Base-by-base conservation (phyloP, 2,888 invertebrate genomes). In the Tachina lurida region DNA sequence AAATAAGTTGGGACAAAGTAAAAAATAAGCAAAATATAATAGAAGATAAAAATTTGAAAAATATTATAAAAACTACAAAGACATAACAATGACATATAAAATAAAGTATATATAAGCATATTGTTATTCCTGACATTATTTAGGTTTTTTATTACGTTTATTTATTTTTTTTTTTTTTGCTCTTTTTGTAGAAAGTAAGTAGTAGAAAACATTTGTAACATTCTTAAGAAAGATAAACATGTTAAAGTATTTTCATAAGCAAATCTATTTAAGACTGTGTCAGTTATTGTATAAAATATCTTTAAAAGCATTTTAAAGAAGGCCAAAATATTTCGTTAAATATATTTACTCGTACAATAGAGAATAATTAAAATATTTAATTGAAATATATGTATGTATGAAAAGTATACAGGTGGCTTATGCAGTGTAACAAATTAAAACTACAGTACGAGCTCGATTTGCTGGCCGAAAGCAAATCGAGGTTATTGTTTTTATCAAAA, bases 21-120 rank as follows among this genome's bases (percentile, higher is more conserved):
- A n/a, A 19, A 39, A 39, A 60, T 19, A 68, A 68, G 19, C 47
- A 76, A 22, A 60, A 62, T 45, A 4, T 56, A 49, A 77, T 47
- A 81, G 78, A 81, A 77, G 78, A 81, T 77, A 87, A 87, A 84
- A 71, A 82, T 75, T 56, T 81, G 54, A 58, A 74, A 68, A 84
- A 45, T 75, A 54, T 76, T 79, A 58, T 58, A 63, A 49, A 76
- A 76, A 13, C 43, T 31, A 68, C 41, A 60, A 76, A 76, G 79
- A 84, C 63, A 76, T 73, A 73, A 76, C 79, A 80, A 76, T 76
- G 71, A 83, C 73, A 86, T 56, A 71, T 75, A 76, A 83, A 79
- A 86, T 73, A 80, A 77, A 71, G 84, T 73, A 75, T 49, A 65
- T 65, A 47, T 73, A 84, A 84, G 79, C 71, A 76, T 68, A 80